These are phyloP conservation scores for Ia io DNA, from an alignment of 2,113 vertebrate species.

Conservation along the genomic window DNA sequence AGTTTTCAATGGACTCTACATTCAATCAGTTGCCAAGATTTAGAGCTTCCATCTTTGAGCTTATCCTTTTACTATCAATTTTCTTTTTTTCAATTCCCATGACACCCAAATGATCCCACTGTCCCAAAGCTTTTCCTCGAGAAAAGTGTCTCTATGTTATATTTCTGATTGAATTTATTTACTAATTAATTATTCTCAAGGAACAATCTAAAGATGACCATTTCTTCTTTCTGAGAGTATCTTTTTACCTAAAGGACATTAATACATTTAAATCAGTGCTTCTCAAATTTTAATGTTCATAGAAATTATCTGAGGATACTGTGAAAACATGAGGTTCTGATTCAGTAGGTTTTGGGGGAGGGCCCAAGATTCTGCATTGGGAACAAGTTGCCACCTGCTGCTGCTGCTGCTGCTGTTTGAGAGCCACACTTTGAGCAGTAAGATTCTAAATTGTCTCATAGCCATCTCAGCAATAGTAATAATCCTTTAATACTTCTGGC, in stretches of 20 bases:
- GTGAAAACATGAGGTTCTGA: not conserved
- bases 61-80: not conserved
- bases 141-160: not conserved
- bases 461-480: not conserved
- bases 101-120: not conserved
- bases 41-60: not conserved
- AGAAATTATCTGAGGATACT: not conserved
- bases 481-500: not conserved
- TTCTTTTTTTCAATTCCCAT: not conserved
- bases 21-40: not conserved
- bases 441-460: not conserved
- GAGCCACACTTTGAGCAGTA: not conserved
- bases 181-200: conserved; percentile 10
- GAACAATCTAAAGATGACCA: not conserved
- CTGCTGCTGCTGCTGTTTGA: not conserved
- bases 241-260: not conserved
- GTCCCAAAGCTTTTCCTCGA: not conserved
- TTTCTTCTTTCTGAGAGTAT: not conserved
- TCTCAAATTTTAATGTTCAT: not conserved
- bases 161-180: conserved; percentile 27
- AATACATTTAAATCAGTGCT: not conserved
- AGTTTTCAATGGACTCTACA: not conserved
- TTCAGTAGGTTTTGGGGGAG: not conserved
- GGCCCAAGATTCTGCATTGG: not conserved
- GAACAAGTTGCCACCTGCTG: not conserved